Base-by-base conservation (phyloP, 2,888 invertebrate genomes). In the Sarcophaga subvicina region DNA sequence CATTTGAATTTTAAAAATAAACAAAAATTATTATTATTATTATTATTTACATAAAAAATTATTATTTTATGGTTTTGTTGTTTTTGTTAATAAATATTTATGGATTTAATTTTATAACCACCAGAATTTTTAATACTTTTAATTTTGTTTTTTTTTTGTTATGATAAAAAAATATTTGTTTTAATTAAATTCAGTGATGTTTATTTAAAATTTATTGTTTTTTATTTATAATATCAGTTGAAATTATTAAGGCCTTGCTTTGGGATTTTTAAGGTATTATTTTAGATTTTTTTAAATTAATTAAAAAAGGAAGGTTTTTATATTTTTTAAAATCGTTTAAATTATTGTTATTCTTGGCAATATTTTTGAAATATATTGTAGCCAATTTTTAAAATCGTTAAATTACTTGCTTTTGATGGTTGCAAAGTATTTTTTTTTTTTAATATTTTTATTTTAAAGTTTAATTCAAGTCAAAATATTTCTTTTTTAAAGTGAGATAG, bases 321-420 rank as follows among this genome's bases (percentile, higher is more conserved):
- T 11, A 45, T 22, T 37, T 66, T 77, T 8, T 37, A 37, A 37
- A 37, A 8, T 37, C 6, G 1, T 1, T 37, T 6, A 37, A 37
- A 66, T 37, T 59, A 14, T 62, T 14, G 59, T 69, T 67, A 59
- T 69, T n/a, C 45, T 69, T 59, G 37, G n/a, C 27, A 25, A 59
- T 25, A n/a, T 22, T 73, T 63, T 12, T 25, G 17, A 27, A 4
- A 2, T 3, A 1, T 14, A 12, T 14, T 72, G 37, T 27, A 69
- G 60, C 37, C 67, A 85, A 75, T 83, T 80, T 71, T 4, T 27
- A 27, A 27, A 27, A 27, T 54, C 71, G 78, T 67, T 49, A 62
- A 60, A 45, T 79, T 20, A n/a, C 80, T 82, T 47, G n/a, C 64
- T 64, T 54, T 60, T 62, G 27, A 69, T 17, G 54, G 27, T 59